A percentile compares a stretch with the other conserved stretches of the same genome.
Evolutionary conservation across 2,888 invertebrate genomes (phyloP).

Genomic region (Habrosyne pyritoides): DNA sequence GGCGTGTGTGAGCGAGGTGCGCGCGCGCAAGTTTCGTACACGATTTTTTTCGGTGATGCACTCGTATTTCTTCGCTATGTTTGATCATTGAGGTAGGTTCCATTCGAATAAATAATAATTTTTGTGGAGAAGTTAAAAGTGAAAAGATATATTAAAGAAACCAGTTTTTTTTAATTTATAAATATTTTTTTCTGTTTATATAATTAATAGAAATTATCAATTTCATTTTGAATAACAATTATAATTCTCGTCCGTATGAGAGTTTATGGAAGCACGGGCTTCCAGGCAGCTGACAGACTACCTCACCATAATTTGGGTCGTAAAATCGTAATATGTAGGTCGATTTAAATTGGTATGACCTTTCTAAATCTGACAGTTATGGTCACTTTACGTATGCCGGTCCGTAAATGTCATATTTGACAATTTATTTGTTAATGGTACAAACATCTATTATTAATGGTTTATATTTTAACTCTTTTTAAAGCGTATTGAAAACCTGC

Average conservation of each 20-base stretch:
- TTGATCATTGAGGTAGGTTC: background rate
- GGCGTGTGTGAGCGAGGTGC: slow-evolving; percentile 50
- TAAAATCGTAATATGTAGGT: slow-evolving; percentile 22
- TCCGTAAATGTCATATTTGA: slow-evolving; percentile 2
- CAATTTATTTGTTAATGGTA: background rate
- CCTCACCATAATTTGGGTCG: slow-evolving; percentile 5
- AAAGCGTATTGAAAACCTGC: no score
- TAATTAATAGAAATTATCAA: no score
- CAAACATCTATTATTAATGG: background rate
- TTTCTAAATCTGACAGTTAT: slow-evolving; percentile 11
- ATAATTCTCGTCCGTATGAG: no score
- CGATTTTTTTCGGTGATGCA: slow-evolving; percentile 52
- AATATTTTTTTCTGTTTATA: no score
- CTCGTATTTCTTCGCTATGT: slow-evolving; percentile 30
- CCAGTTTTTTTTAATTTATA: background rate
- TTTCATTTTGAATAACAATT: no score
- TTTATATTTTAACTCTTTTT: background rate
- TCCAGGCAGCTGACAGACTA: background rate
- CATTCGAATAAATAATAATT: no score
- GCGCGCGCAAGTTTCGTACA: slow-evolving; percentile 47
- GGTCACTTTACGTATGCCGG: slow-evolving; percentile 1
- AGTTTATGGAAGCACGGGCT: no score
- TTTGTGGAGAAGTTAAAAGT: no score
- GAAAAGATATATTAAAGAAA: background rate
- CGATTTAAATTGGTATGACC: slow-evolving; percentile 22